phyloP scores from a whole-genome alignment of 2,888 invertebrate genomes.

The Orthosia incerta region DNA sequence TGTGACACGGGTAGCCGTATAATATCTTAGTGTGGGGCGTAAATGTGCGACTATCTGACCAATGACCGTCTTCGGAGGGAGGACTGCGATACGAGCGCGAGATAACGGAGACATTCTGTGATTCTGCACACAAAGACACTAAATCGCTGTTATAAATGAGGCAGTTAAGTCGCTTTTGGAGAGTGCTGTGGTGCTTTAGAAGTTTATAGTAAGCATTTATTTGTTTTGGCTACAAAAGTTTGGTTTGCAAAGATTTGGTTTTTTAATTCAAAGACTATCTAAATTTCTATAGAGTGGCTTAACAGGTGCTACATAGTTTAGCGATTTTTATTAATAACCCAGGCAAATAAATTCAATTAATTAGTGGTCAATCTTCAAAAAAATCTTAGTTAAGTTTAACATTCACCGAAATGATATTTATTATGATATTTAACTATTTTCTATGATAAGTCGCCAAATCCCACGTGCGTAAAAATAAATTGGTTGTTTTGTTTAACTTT shows the following conservation, averaged over 20 bases:
- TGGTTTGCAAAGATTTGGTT: background rate
- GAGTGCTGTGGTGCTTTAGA: constrained; percentile 10
- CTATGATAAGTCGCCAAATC: too few species aligned
- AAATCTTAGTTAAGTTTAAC: too few species aligned
- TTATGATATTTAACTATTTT: too few species aligned
- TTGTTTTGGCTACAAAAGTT: background rate
- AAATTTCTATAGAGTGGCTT: too few species aligned
- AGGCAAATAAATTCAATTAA: too few species aligned
- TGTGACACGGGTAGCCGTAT: constrained; percentile 18
- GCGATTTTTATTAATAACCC: background rate
- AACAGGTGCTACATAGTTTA: background rate
- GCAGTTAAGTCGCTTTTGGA: constrained; percentile 45
- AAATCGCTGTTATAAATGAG: constrained; percentile 60
- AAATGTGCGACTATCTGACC: constrained; percentile 80
- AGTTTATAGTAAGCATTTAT: constrained; percentile 2
- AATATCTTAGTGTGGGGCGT: constrained; percentile 76
- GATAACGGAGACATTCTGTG: constrained; percentile 71
- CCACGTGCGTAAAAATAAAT: too few species aligned
- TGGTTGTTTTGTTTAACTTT: too few species aligned
- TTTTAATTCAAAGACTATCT: too few species aligned
- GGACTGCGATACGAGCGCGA: constrained; percentile 73
- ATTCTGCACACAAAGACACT: constrained; percentile 53
- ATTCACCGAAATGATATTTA: too few species aligned
- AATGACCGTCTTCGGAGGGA: constrained; percentile 82
- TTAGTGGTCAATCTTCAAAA: too few species aligned